A percentile compares a stretch with the other conserved stretches of the same genome.
Evolutionary conservation across 1,140 invertebrate genomes (phyloP).

Genomic region (Drosophila funebris): DNA sequence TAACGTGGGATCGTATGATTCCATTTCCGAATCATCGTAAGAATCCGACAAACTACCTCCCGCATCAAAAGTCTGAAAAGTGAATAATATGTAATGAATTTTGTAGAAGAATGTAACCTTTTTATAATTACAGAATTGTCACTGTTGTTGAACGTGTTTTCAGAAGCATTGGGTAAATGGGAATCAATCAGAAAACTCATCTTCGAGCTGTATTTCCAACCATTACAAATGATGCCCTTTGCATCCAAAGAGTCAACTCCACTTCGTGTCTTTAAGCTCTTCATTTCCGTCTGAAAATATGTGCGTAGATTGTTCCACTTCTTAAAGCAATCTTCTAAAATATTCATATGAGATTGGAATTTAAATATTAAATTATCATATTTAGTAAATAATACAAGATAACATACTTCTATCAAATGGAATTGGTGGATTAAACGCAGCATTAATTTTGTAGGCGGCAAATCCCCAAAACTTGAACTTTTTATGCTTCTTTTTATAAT

Average conservation of each 20-base stretch:
- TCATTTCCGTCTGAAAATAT: conserved; percentile 11
- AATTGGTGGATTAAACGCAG: neutral
- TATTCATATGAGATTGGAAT: neutral
- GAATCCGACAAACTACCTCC: conserved; percentile 8
- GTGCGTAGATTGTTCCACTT: conserved; percentile 31
- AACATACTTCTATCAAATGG: conserved; percentile 13
- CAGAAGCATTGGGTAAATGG: neutral
- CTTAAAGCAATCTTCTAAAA: conserved; percentile 20
- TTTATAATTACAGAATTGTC: conserved; percentile 8
- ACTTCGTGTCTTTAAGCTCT: neutral
- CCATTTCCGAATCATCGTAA: no score
- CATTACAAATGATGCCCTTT: neutral
- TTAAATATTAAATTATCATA: neutral
- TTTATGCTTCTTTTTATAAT: conserved; percentile 23
- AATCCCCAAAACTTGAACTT: conserved; percentile 11
- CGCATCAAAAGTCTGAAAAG: conserved; percentile 8
- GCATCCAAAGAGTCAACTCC: neutral
- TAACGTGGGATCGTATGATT: no score
- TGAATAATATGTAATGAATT: neutral
- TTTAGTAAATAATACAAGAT: neutral
- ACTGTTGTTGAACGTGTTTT: conserved; percentile 4
- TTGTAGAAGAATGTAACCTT: neutral
- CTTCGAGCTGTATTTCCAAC: conserved; percentile 24
- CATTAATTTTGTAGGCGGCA: conserved; percentile 19
- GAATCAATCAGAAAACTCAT: conserved; percentile 20